Base-by-base conservation (phyloP, 2,888 invertebrate species). In the Clunio marinus region DNA sequence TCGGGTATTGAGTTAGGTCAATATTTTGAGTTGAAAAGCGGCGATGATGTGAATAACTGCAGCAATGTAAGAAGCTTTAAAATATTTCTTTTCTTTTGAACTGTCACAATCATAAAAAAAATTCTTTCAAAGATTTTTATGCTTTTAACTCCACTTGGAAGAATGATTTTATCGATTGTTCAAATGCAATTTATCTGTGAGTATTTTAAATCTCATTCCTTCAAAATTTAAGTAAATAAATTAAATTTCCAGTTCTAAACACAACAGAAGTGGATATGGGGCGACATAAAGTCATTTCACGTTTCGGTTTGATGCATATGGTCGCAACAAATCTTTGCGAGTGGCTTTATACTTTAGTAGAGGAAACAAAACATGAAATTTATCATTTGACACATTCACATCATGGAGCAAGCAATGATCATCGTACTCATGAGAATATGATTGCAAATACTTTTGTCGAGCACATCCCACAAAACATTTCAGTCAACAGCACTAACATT, bases 241-340 rank as follows among this genome's bases (percentile, higher is more conserved):
- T 81, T 80, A 81, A 46, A 82, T 37, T 37, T 45, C 13, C 17
- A 66, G 96, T 96, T 77, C 83, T 95, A 45, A 94, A 93, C 74
- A 91, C 91, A 72, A 91, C 91, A 78, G 83, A 84, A 75, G 80
- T 87, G 73, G 83, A 84, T 71, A 82, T 88, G 73, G 84, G 86
- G 20, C 81, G 82, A 57, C 85, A 86, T 74, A 86, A 86, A 74
- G 83, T 87, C 57, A 82, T 92, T 63, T 89, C 93, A 20, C 83
- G 93, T 72, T 91, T 96, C 73, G 96, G 96, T 5, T 83, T 95
- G 46, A 95, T 96, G 94, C 96, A 96, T 76, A 80, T 78, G 91
- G 71, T 96, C 63, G 95, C 93, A 1, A 92, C 93, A 17, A 96
- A 96, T 79, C 79, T 96, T 15, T 95, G 94, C 79, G 93, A 95